These are phyloP conservation scores for Ctenochaetus hawaiiensis DNA, from an alignment of 2,797 vertebrate genomes.

Conservation along the genomic window DNA sequence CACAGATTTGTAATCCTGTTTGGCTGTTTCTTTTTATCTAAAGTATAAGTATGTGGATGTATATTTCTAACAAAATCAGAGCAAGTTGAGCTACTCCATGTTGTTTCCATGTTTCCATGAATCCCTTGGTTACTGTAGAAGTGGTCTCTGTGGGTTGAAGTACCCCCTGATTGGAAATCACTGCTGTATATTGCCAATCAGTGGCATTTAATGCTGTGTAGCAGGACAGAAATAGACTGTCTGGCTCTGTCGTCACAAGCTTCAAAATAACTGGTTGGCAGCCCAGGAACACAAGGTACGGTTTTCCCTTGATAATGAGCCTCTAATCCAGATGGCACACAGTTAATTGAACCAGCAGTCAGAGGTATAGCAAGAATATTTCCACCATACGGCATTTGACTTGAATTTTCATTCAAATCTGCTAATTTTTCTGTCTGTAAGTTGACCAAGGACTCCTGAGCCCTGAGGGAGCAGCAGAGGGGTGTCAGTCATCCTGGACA, in stretches of 20 bases:
- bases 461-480: constrained; percentile 14
- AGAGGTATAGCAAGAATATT: background rate
- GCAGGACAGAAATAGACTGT: constrained; percentile 27
- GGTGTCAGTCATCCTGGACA: constrained; percentile 35
- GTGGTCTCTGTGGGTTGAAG: background rate
- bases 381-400: background rate
- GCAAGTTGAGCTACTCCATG: background rate
- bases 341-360: background rate
- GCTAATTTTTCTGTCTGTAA: constrained; percentile 10
- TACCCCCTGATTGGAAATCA: constrained; percentile 8
- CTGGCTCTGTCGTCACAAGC: constrained; percentile 5
- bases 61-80: background rate
- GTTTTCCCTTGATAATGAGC: background rate
- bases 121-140: constrained; percentile 1
- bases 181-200: background rate
- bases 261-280: constrained; percentile 8
- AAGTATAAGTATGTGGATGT: background rate
- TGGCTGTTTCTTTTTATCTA: background rate
- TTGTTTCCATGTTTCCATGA: background rate
- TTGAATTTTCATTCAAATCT: background rate
- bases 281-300: background rate
- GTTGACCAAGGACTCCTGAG: constrained; percentile 25
- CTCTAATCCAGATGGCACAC: background rate
- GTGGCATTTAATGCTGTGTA: background rate
- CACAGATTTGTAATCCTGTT: background rate